Base-by-base conservation (phyloP, 2,888 invertebrate species). In the Graphium colonna region DNA sequence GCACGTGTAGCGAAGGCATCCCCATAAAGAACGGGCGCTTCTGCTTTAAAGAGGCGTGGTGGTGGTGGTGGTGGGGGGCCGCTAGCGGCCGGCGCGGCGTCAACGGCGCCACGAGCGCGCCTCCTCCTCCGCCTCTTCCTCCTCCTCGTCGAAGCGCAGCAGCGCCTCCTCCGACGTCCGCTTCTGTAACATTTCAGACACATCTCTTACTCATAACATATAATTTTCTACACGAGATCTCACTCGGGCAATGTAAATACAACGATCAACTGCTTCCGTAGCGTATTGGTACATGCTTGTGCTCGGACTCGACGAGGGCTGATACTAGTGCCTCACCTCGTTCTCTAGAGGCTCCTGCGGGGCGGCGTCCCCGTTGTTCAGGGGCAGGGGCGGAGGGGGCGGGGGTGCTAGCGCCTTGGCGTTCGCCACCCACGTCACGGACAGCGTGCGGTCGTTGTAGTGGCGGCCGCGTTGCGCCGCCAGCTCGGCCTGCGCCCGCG, bases 51-150 rank as follows among this genome's bases (percentile, higher is more conserved):
- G n/a, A n/a, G n/a, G n/a, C n/a, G n/a, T n/a, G n/a, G n/a, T n/a
- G n/a, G n/a, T n/a, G n/a, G 33, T 33, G 10, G 9, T 7, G 2
- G 9, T n/a, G 33, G 51, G 60, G 13, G n/a, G 49, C 49, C 47
- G 46, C 18, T 16, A 39, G 40, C 46, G 49, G 53, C 52, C 51
- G 53, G 64, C 57, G 53, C 58, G 58, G 8, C 65, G 91, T 92
- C 94, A 96, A 95, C 97, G 96, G 61, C 97, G 91, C 97, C 97
- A 97, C 18, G 96, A 96, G 61, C 97, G 92, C 66, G 95, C 94
- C 77, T 95, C 95, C 39, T 95, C 94, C 59, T 94, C 94, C 43
- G 94, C 95, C 10, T 96, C 95, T 41, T 97, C 97, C 46, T 97
- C 97, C 58, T 97, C 97, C 69, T 97, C 97, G 63, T 97, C 97